Base-by-base conservation (phyloP, 2,797 vertebrate species). In the Emys orbicularis region DNA sequence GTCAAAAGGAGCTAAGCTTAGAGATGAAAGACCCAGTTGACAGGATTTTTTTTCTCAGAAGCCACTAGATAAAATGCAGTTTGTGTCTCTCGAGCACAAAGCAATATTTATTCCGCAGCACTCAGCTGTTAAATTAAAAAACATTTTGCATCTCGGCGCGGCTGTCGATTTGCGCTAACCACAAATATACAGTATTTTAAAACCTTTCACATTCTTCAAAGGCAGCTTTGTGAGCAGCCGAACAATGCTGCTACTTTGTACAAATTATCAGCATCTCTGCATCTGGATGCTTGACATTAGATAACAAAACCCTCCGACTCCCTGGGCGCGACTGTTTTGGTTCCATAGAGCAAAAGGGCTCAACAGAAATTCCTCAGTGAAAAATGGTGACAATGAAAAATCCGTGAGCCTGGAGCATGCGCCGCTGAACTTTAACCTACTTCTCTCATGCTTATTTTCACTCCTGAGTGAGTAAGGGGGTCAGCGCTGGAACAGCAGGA, bases 221-320 rank as follows among this genome's bases (percentile, higher is more conserved):
- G 68, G 23, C 47, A n/a, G n/a, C 74, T 54, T 86, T 86, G 80
- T 65, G 49, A 84, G 23, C 49, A 79, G 10, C 65, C 52, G 81
- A 72, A 47, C 84, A 87, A 88, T 61, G 76, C 74, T 21, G 76
- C 41, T 47, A 76, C 85, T 86, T 72, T 68, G 80, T 44, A 83
- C 25, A 89, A 86, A 79, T 13, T 72, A 86, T 86, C 83, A 86
- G 59, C 72, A 83, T 65, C 53, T 86, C 72, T 50, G 79, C 84
- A 86, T 89, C 83, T 93, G 91, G 87, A 83, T 89, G 87, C 84
- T 41, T 89, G 84, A 87, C 84, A 77, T 90, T 74, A 74, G 74
- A 37, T 79, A 94, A 90, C 8, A 80, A 49, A 80, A 90, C 53
- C 41, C 23, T 18, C 74, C 7, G 19, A 34, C 84, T 90, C 87